Evolutionary conservation across 2,888 invertebrate genomes (phyloP).

Genomic region (Drosophila algonquin): DNA sequence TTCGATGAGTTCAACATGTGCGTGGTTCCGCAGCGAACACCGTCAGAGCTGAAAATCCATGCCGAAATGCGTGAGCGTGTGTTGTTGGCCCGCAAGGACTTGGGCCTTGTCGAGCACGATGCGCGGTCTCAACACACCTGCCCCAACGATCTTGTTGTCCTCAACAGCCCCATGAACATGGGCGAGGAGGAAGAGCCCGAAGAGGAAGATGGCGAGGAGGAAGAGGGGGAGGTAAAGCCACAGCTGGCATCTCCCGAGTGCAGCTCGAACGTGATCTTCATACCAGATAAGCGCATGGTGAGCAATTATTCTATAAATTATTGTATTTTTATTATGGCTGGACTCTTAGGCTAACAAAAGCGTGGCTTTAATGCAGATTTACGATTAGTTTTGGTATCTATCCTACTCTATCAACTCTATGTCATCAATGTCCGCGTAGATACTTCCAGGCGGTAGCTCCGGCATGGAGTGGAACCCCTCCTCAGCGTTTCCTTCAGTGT

Average conservation of each 20-base stretch:
- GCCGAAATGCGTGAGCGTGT: conserved; percentile 70
- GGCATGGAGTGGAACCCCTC: conserved; percentile 11
- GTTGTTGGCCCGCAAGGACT: conserved; percentile 50
- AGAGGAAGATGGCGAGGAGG: conserved; percentile 40
- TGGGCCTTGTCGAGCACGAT: conserved; percentile 65
- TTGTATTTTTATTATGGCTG: conserved; percentile 29
- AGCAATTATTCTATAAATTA: conserved; percentile 42
- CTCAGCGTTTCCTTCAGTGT: conserved; percentile 13
- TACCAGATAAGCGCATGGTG: conserved; percentile 78
- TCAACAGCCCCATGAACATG: conserved; percentile 70
- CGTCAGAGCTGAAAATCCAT: conserved; percentile 63
- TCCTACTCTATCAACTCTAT: conserved; percentile 80
- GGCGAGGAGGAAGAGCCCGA: conserved; percentile 51
- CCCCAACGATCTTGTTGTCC: conserved; percentile 62
- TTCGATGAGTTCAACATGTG: conserved; percentile 70
- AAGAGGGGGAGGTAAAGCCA: conserved; percentile 63
- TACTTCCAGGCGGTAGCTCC: conserved; percentile 62
- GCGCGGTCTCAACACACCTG: conserved; percentile 48
- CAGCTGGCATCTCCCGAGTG: conserved; percentile 73
- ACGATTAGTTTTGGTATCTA: background rate
- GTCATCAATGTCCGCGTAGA: conserved; percentile 80
- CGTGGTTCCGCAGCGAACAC: conserved; percentile 69
- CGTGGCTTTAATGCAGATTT: background rate
- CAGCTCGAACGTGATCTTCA: conserved; percentile 67
- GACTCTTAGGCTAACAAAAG: conserved; percentile 6